Conservation (phyloP, 2,113 vertebrate species). For the Xenus cinereus region DNA sequence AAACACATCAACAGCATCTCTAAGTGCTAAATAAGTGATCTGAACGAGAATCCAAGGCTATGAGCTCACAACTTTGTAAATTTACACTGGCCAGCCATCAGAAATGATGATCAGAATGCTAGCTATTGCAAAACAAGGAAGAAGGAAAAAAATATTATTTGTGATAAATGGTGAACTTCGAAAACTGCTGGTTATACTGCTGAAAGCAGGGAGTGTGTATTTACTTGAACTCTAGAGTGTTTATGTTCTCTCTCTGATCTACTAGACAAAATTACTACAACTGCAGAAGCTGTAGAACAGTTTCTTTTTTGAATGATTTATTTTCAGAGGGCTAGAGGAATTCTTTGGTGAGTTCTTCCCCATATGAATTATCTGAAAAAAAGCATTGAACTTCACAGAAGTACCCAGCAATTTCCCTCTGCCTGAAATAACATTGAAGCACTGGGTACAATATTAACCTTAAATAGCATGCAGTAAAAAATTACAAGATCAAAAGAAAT, state of each 20-base stretch:
- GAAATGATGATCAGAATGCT: not conserved
- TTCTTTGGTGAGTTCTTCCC: not conserved
- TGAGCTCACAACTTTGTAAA: not conserved
- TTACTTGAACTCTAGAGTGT: not conserved
- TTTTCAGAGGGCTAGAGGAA: not conserved
- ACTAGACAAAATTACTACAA: not conserved
- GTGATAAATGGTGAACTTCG: not conserved
- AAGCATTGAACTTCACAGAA: not conserved
- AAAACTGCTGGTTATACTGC: not conserved
- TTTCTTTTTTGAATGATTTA: not conserved
- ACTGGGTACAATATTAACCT: not conserved
- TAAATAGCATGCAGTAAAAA: not conserved
- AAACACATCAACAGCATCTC: not conserved
- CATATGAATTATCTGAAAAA: not conserved
- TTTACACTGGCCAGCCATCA: not conserved
- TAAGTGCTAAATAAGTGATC: not conserved
- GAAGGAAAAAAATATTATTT: not conserved
- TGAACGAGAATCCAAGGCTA: not conserved
- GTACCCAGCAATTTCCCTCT: not conserved
- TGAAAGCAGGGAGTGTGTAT: not conserved
- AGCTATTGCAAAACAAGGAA: not conserved
- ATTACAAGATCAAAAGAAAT: not conserved
- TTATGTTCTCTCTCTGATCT: not conserved
- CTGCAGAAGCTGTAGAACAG: not conserved
- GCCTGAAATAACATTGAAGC: not conserved